Evolutionary conservation across 2,113 vertebrate species (phyloP).

Genomic region (Petroica traversi): DNA sequence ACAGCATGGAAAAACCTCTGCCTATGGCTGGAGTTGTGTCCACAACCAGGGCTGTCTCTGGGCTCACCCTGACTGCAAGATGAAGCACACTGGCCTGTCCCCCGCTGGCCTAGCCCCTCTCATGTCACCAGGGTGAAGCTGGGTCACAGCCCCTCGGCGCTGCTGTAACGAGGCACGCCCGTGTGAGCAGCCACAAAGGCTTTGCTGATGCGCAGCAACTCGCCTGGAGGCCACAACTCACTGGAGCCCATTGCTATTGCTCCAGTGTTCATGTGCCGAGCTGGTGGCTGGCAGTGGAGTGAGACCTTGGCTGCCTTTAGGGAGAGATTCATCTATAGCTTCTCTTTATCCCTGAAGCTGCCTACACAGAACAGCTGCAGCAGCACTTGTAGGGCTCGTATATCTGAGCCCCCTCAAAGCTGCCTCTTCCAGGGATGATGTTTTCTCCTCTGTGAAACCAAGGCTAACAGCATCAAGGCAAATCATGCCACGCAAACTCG

Average conservation of each 20-base stretch:
- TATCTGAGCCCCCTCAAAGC: not conserved
- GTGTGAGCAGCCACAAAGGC: not conserved
- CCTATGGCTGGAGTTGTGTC: not conserved
- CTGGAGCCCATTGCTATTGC: not conserved
- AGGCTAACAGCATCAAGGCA: not conserved
- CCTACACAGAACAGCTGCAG: not conserved
- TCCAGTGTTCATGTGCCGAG: rapidly evolving
- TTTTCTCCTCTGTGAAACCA: not conserved
- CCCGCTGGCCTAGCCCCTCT: rapidly evolving
- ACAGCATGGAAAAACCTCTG: not conserved
- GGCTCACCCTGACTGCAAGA: not conserved
- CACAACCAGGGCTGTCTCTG: not conserved
- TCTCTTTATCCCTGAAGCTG: not conserved
- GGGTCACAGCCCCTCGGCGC: not conserved
- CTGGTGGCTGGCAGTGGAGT: not conserved
- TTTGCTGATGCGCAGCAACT: not conserved
- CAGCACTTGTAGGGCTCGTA: rapidly evolving
- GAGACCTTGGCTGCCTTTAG: not conserved
- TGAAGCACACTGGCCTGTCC: not conserved
- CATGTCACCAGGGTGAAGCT: not conserved
- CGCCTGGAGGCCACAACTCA: not conserved
- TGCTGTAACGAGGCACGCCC: rapidly evolving
- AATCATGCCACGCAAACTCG: not conserved
- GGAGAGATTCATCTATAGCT: not conserved
- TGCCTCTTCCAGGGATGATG: not conserved